Base-by-base conservation (phyloP, 2,888 invertebrate genomes). In the Melangyna quadrimaculata region DNA sequence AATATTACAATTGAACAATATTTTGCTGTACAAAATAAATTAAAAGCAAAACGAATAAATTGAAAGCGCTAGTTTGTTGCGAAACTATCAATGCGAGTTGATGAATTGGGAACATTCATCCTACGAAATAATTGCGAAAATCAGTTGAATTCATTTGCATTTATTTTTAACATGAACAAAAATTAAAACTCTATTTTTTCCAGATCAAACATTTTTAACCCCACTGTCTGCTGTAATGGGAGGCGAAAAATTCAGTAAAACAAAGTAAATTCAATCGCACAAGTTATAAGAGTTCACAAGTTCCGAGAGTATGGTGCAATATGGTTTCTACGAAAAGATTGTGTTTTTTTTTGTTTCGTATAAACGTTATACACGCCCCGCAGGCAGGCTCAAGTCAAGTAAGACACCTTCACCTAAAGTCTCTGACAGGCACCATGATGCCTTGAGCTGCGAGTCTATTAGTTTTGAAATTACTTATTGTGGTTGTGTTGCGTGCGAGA, bases 401-500 rank as follows among this genome's bases (percentile, higher is more conserved):
- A 59, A 77, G 59, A 72, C 72, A 72, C 82, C 72, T 67, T 51
- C 70, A 40, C 51, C 22, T 17, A 43, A n/a, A 67, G 24, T 35
- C 32, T 19, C 37, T 35, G 59, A 48, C 67, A 67, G 51, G 24
- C 48, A 22, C 9, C 67, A 57, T 29, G 17, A 59, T 45, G 43
- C 59, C 32, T 27, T 35, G 57, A 61, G 37, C 67, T 59, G 67
- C 51, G 51, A 65, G 48, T 70, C 59, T 51, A 72, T 72, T 59
- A 72, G 81, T 81, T 59, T 65, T 48, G 63, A 63, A 75, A 75
- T 70, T 81, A 75, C 69, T 70, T 63, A 53, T 17, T 24, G 59
- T 22, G 37, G 45, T n/a, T 59, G 27, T 53, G 53, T 80, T 80
- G 80, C 80, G 80, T 80, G 80, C 67, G 69, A 55, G 19, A 59